Conservation (phyloP, 2,113 vertebrate genomes). For the Electrona antarctica region DNA sequence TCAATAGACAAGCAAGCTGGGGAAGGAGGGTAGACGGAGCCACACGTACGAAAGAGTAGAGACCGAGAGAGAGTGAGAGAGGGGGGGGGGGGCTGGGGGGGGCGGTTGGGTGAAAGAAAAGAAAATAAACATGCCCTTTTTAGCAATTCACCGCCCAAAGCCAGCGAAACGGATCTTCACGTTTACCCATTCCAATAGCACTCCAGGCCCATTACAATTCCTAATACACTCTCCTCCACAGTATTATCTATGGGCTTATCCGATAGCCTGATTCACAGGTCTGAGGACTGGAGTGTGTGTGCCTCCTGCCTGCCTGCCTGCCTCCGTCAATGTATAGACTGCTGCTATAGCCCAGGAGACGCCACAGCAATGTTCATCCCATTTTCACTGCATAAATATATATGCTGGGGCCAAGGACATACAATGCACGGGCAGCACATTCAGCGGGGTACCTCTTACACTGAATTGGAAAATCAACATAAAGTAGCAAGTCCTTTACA, state of each 20-base stretch:
- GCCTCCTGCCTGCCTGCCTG: background rate
- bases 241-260: slow-evolving; percentile 54
- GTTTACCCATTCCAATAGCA: slow-evolving; percentile 66
- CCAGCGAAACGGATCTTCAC: slow-evolving; percentile 57
- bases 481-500: background rate
- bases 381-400: background rate
- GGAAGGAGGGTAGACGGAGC: slow-evolving; percentile 57
- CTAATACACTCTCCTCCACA: slow-evolving; percentile 69
- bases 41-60: slow-evolving; percentile 31
- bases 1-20: slow-evolving; percentile 68
- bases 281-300: slow-evolving; percentile 1
- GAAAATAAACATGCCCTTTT: slow-evolving; percentile 72
- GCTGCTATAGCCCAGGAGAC: slow-evolving; percentile 20
- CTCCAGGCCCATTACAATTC: slow-evolving; percentile 72
- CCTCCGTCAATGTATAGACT: slow-evolving; percentile 7
- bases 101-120: too few species aligned
- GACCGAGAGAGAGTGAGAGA: too few species aligned
- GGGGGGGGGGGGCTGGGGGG: background rate
- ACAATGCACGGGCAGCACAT: background rate
- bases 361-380: slow-evolving; percentile 6
- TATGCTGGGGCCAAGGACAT: slow-evolving; percentile 6
- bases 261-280: slow-evolving; percentile 55
- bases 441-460: too few species aligned
- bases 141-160: slow-evolving; percentile 61
- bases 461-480: too few species aligned